Evolutionary conservation across 1,140 invertebrate genomes (phyloP), one percentile per base, ranked within the genome.

Genomic region (Aphaenogaster rudis): DNA sequence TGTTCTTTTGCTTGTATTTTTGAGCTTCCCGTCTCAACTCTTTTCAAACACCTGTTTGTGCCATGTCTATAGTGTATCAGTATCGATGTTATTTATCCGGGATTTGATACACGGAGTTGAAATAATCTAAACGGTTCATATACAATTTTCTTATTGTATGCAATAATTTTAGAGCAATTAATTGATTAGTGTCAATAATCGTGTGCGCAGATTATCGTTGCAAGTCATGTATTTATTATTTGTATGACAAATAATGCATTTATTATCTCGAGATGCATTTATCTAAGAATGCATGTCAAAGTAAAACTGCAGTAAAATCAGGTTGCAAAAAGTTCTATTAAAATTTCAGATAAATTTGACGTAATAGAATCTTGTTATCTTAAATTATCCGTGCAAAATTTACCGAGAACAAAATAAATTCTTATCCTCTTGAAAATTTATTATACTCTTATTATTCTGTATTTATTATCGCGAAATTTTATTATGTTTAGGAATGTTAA

Each of bases 401-500:
- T 71, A n/a, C 39, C 79, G 50, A 54, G 21, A 57, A 45, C 8
- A 15, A 15, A 72, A 33, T 45, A 28, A 33, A n/a, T 71, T 69
- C 11, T 21, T 39, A 17, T 69, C 15, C 7, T 21, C 36, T 17
- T 74, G 13, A 74, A 74, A 82, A 82, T 72, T 4, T 82, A 48
- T 48, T 15, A 36, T 36, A 48, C 6, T 28, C 9, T 80, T 33
- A n/a, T 57, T 64, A 52, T 69, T 54, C 61, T 48, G 64, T 45
- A 45, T 81, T 74, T 54, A 17, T 82, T 74, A 61, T 74, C 67
- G 21, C 42, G 42, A 21, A 36, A 74, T 48, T 61, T 59, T 42
- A 76, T 84, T 45, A 39, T 48, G 69, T 17, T 84, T 84, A 84
- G 80, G n/a, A 84, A 84, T 61, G 80, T 84, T 84, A 63, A 84